These are phyloP conservation scores for Eudasyphora cyanicolor DNA, from an alignment of 2,888 invertebrate genomes.

Conservation along the genomic window DNA sequence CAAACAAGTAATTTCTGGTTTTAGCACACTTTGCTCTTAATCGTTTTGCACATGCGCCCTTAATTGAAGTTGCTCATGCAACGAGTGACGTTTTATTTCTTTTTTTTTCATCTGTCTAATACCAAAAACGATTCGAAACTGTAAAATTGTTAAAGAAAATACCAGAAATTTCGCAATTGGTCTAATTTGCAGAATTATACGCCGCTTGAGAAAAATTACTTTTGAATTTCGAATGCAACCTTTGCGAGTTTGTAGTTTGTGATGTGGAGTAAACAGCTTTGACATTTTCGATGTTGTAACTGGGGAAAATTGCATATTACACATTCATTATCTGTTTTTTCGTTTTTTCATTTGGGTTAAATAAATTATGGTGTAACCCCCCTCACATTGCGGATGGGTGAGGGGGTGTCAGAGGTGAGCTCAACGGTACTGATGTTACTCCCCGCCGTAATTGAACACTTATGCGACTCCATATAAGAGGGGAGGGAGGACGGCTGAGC, in stretches of 20 bases:
- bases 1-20: slow-evolving; percentile 41
- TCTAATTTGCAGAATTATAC: background rate
- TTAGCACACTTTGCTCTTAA: slow-evolving; percentile 43
- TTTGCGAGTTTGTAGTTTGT: background rate
- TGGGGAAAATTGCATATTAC: slow-evolving; percentile 1
- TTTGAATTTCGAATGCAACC: background rate
- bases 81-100: background rate
- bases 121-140: background rate
- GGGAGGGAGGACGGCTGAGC: too few species aligned
- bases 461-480: background rate
- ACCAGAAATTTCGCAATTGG: slow-evolving; percentile 1
- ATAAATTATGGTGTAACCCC: too few species aligned
- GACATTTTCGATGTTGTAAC: slow-evolving; percentile 21
- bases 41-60: slow-evolving; percentile 47
- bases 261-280: background rate
- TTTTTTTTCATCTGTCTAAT: background rate
- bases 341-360: slow-evolving; percentile 10
- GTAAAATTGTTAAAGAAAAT: background rate
- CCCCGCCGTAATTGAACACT: background rate
- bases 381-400: too few species aligned
- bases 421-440: too few species aligned
- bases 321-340: background rate
- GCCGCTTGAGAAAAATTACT: background rate
- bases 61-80: slow-evolving; percentile 36
- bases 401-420: too few species aligned